phyloP scores from a whole-genome alignment of 2,113 vertebrate genomes.

The Amia ocellicauda region DNA sequence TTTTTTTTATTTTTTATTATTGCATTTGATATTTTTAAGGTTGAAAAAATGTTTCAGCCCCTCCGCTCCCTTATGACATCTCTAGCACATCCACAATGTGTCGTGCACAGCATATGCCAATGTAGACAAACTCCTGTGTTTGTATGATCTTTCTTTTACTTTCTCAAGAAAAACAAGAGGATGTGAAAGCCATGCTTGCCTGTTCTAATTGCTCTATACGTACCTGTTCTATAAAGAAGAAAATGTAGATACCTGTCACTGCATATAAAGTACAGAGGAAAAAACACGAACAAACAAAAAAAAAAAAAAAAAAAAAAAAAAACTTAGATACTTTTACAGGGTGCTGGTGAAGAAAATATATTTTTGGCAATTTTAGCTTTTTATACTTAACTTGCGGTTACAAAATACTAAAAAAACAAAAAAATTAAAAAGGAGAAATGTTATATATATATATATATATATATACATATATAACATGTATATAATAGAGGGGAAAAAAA shows the following conservation, averaged over 20 bases:
- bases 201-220: slow-evolving; percentile 82
- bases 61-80: slow-evolving; percentile 2
- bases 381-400: slow-evolving; percentile 79
- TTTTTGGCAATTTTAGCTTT: slow-evolving; percentile 84
- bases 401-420: slow-evolving; percentile 55
- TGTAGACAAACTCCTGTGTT: slow-evolving; percentile 41
- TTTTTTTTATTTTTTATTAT: slow-evolving; percentile 21
- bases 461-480: no score
- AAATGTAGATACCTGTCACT: slow-evolving; percentile 75
- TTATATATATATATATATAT: no score
- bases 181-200: slow-evolving; percentile 83
- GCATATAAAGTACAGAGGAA: slow-evolving; percentile 52
- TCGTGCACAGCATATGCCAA: slow-evolving; percentile 45
- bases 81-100: slow-evolving; percentile 68
- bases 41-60: not conserved
- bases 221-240: slow-evolving; percentile 65
- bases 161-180: slow-evolving; percentile 63
- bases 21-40: slow-evolving; percentile 9
- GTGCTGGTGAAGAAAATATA: slow-evolving; percentile 78
- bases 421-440: slow-evolving; percentile 43
- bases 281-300: no score
- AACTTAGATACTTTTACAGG: slow-evolving; percentile 81
- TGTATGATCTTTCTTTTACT: slow-evolving; percentile 47
- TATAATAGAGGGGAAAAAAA: slow-evolving; percentile 28
- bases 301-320: slow-evolving; percentile 64